These are phyloP conservation scores for Panthera tigris DNA, from an alignment of 2,113 vertebrate genomes.

Conservation along the genomic window DNA sequence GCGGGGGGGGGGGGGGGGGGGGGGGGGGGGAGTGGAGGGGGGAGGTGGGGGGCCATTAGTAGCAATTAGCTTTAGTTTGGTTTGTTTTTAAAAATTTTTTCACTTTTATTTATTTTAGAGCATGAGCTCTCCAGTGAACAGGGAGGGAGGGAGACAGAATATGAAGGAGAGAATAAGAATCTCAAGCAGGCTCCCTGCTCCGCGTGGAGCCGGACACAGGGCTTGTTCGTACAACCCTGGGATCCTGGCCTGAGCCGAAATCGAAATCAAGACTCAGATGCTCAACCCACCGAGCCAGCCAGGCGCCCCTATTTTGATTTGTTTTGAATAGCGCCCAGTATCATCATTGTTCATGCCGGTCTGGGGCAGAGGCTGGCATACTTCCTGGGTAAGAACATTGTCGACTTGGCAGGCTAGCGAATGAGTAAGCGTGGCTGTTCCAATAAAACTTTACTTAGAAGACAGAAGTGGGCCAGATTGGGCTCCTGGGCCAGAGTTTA, in stretches of 20 bases:
- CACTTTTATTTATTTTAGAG: too few species aligned
- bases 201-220: too few species aligned
- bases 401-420: neutral
- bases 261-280: too few species aligned
- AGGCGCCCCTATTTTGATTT: neutral
- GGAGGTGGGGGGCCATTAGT: neutral
- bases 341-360: neutral
- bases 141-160: too few species aligned
- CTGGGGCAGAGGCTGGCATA: neutral
- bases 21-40: accelerated
- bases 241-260: too few species aligned
- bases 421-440: neutral
- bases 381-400: neutral
- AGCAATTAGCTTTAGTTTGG: neutral
- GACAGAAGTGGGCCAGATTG: neutral
- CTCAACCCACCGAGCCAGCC: too few species aligned
- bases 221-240: too few species aligned
- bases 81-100: neutral
- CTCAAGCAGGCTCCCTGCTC: too few species aligned
- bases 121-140: too few species aligned
- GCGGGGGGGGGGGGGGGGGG: accelerated
- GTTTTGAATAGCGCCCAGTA: neutral
- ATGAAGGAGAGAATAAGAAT: too few species aligned
- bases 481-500: neutral
- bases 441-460: neutral